Evolutionary conservation across 2,113 vertebrate species (phyloP), one percentile per base, ranked within the genome.

Genomic region (Oxyura jamaicensis): DNA sequence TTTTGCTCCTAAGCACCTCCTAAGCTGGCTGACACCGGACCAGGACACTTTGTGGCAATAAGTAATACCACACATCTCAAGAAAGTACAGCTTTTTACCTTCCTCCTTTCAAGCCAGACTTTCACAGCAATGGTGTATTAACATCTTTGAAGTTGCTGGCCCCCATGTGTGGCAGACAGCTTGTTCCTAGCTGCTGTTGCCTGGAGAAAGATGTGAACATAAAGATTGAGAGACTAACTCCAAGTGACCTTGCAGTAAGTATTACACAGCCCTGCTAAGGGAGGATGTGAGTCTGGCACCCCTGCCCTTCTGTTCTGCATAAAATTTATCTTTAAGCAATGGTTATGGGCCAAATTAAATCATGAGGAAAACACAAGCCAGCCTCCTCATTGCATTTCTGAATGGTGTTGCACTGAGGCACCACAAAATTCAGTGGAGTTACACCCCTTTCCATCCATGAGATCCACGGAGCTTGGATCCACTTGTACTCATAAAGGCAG

Each of bases 211-310:
- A 55, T 1, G 0, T 42, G 82, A 94, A 87, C 59, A 59, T 67
- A 59, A 88, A 85, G 50, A 28, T 76, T 15, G 46, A 90, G 53
- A 58, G 13, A 44, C n/a, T 33, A 42, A 63, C 39, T 60, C 28
- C 33, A 39, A 28, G 33, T 7, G 33, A 60, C 60, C 59, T 22
- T 48, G 52, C 28, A 28, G 56, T 81, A 63, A 28, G 56, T 81
- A 63, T 71, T 71, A 59, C 60, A 59, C 55, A 86, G 63, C 59
- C 72, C 44, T 63, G 55, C 4, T 19, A 65, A 20, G 39, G 35
- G 7, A 60, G 11, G 39, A 28, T 33, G 9, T 0, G 0, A 10
- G 20, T 33, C 46, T 59, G 10, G 42, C 60, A 91, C 18, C 22
- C 23, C 35, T 20, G 18, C 14, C 35, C 35, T 80, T 46, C 56